Base-by-base conservation (phyloP, 37 sponge, comb jelly and placozoan species). In the Geodia barretti region DNA sequence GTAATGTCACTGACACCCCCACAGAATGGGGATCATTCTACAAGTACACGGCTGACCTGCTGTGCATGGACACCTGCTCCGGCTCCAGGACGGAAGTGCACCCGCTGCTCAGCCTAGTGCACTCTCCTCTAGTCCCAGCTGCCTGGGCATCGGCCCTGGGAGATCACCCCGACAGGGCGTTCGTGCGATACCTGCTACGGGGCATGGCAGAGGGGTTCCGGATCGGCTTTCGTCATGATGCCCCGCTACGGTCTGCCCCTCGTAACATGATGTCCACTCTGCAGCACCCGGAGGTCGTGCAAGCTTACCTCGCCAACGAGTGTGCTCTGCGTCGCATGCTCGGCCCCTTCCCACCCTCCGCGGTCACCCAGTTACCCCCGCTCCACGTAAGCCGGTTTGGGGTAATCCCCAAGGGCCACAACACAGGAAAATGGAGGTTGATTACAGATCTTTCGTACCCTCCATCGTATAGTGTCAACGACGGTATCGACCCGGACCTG, bases 401-500 rank as follows among this genome's bases (percentile, higher is more conserved):
- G 29, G 75, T 75, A 11, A 75, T 70, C 38, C 70, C 70, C 5
- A 70, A 70, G 38, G 39, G 39, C 21, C 70, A 70, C 39, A 70
- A 24, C 70, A 24, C 70, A 70, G 70, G 70, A 20, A 76, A 62
- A 34, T 78, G 67, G 79, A 3, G 68, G 1, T 35, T 78, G 29
- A 78, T 78, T 25, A 24, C 61, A 23, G 79, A 78, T 30, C 67
- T 78, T 4, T 31, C 73, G 7, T 28, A n/a, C 47, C 74, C 74
- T 38, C 74, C 74, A 0, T 21, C 23, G 7, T 21, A 17, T 1
- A 67, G 69, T 19, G 47, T 67, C n/a, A 79, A 79, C 41, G 79
- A 78, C n/a, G 79, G 79, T 1, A 78, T 78, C 4, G 79, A 64
- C 68, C 70, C 39, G 8, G 7, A 23, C 40, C 35, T 62, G 8